These are phyloP conservation scores for Beris chalybata DNA, from an alignment of 2,888 invertebrate species.

Conservation along the genomic window DNA sequence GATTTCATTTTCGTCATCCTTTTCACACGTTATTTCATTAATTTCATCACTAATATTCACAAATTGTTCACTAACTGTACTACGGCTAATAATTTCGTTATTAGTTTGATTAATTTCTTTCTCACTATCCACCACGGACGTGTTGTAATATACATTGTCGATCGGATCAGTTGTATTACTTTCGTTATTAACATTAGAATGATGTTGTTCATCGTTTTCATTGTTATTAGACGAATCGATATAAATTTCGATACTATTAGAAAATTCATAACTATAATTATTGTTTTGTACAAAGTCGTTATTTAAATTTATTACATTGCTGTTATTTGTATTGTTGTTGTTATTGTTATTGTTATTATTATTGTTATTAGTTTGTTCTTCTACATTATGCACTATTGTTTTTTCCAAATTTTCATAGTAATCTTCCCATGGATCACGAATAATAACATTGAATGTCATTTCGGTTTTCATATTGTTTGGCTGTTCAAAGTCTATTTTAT, in stretches of 20 bases:
- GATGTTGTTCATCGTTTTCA: neutral
- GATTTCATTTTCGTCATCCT: neutral
- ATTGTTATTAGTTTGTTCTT: conserved; percentile 9
- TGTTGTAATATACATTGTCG: neutral
- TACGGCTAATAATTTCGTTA: neutral
- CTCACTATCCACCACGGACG: too few species aligned
- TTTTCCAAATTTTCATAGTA: conserved; percentile 62
- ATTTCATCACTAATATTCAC: conserved; percentile 51
- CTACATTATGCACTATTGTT: conserved; percentile 10
- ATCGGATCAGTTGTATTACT: neutral
- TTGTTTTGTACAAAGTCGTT: neutral
- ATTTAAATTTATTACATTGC: conserved; percentile 18
- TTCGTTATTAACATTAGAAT: conserved; percentile 4
- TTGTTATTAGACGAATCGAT: conserved; percentile 1
- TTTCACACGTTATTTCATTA: neutral
- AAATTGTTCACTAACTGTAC: conserved; percentile 56
- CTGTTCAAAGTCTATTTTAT: too few species aligned
- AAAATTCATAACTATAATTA: conserved; percentile 15
- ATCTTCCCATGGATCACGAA: conserved; percentile 75
- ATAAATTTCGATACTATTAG: neutral
- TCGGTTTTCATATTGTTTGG: conserved; percentile 16
- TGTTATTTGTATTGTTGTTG: conserved; percentile 21
- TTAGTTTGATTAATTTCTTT: neutral
- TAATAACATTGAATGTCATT: conserved; percentile 39
- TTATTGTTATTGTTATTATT: conserved; percentile 1